phyloP scores from a whole-genome alignment of 2,888 invertebrate genomes.

The Conchocele bisecta region DNA sequence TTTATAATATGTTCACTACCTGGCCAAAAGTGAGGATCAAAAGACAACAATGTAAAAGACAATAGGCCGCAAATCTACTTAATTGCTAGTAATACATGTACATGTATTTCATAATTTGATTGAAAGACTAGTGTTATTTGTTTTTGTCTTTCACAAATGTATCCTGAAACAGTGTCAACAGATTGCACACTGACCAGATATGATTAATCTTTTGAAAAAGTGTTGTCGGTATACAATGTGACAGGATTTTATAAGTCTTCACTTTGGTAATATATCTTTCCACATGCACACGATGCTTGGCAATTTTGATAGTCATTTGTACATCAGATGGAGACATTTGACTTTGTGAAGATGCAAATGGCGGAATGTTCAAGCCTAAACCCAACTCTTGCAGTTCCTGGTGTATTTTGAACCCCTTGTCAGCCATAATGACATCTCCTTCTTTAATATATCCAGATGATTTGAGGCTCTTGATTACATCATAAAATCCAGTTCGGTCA shows the following conservation, averaged over 20 bases:
- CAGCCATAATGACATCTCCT: slow-evolving; percentile 16
- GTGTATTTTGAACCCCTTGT: slow-evolving; percentile 18
- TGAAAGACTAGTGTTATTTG: not conserved
- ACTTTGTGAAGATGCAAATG: not conserved
- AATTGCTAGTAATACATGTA: too few relatives aligned
- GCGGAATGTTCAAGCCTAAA: slow-evolving; percentile 16
- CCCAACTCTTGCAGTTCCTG: slow-evolving; percentile 2
- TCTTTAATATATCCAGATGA: slow-evolving; percentile 1
- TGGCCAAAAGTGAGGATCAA: too few relatives aligned
- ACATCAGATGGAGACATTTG: not conserved
- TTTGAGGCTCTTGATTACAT: slow-evolving; percentile 8
- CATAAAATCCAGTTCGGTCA: slow-evolving; percentile 15
- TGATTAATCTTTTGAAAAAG: slow-evolving; percentile 5
- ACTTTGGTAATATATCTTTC: slow-evolving; percentile 16
- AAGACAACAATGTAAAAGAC: too few relatives aligned
- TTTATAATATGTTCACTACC: too few relatives aligned
- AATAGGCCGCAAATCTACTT: too few relatives aligned
- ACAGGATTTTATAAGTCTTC: slow-evolving; percentile 3
- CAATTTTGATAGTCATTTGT: slow-evolving; percentile 1
- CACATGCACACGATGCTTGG: slow-evolving; percentile 17
- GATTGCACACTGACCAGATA: slow-evolving; percentile 15
- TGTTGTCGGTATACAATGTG: not conserved
- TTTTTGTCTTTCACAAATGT: slow-evolving; percentile 19
- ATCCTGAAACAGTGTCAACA: slow-evolving; percentile 9
- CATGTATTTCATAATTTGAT: too few relatives aligned